Evolutionary conservation across 2,797 vertebrate genomes (phyloP).

Genomic region (Buceros bicornis): DNA sequence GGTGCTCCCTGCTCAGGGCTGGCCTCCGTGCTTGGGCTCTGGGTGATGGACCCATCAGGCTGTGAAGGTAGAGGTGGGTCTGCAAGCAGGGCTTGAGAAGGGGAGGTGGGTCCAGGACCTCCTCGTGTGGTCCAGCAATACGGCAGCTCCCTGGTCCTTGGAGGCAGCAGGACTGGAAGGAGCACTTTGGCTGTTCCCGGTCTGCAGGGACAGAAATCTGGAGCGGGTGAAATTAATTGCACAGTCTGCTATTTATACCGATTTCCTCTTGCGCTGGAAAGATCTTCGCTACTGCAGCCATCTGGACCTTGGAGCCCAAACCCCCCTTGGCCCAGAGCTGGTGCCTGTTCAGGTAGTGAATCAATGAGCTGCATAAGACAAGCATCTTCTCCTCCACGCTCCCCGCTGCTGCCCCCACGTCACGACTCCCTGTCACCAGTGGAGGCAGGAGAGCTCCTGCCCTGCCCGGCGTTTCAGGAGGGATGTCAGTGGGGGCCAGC

Average conservation of each 20-base stretch:
- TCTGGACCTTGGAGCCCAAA: conserved; percentile 36
- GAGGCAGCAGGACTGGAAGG: neutral
- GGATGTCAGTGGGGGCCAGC: neutral
- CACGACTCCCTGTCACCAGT: rapidly evolving
- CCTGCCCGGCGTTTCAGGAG: rapidly evolving
- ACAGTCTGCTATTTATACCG: conserved; percentile 37
- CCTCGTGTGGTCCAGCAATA: rapidly evolving
- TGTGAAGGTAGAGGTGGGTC: neutral
- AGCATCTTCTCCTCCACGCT: neutral
- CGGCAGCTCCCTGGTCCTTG: neutral
- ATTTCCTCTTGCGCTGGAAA: conserved; percentile 56
- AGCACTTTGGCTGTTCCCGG: neutral
- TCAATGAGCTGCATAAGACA: neutral
- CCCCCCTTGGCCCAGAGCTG: neutral
- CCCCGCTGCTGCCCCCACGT: neutral
- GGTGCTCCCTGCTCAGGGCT: neutral
- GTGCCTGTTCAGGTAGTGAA: neutral
- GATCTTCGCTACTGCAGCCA: conserved; percentile 46
- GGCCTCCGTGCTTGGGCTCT: neutral
- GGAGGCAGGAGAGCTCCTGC: neutral
- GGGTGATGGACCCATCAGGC: neutral
- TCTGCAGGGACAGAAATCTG: conserved; percentile 4
- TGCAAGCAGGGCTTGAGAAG: neutral
- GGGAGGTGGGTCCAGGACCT: neutral
- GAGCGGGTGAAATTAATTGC: conserved; percentile 4